phyloP scores from a whole-genome alignment of 2,113 vertebrate species.

The Odontophorus gujanensis region DNA sequence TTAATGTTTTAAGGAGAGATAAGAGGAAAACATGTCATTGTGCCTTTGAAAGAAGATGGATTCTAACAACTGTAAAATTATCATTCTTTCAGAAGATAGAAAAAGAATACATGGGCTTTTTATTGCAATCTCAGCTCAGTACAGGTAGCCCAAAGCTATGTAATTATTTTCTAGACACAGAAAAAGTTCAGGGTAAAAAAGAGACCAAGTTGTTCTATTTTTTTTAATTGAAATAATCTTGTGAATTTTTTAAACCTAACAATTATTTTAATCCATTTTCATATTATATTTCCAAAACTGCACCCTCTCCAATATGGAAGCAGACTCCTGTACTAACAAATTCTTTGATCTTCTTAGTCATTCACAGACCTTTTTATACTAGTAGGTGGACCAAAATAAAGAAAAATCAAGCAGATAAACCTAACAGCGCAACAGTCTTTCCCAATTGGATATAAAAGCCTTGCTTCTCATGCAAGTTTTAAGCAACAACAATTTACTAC shows the following conservation, averaged over 20 bases:
- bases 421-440: background rate
- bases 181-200: background rate
- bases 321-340: background rate
- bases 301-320: background rate
- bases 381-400: background rate
- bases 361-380: background rate
- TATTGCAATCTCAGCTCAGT: slow-evolving; percentile 4
- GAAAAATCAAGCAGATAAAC: background rate
- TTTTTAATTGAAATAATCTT: background rate
- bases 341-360: background rate
- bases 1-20: slow-evolving; percentile 74
- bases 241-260: background rate
- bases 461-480: background rate
- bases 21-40: slow-evolving; percentile 74
- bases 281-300: background rate
- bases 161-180: slow-evolving; percentile 16
- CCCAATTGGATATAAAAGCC: background rate
- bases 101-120: slow-evolving; percentile 26
- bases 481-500: background rate
- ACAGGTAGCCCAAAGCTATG: background rate
- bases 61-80: slow-evolving; percentile 70
- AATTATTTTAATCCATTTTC: background rate
- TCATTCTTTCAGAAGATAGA: slow-evolving; percentile 14
- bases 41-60: slow-evolving; percentile 67
- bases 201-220: background rate